Base-by-base conservation (phyloP, 2,888 invertebrate genomes). In the Slavum lentiscoides region DNA sequence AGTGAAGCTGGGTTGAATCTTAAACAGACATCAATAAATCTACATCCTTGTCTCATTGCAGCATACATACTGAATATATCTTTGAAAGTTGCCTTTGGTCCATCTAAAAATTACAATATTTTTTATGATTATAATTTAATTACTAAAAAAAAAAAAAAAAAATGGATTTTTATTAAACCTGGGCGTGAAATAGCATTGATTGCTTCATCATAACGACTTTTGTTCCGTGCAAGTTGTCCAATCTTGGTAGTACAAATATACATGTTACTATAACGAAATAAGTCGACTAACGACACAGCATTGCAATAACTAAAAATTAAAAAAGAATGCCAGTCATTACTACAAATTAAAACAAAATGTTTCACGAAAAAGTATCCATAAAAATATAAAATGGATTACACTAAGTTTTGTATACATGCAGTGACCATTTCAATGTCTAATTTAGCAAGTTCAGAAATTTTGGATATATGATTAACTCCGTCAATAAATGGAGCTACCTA, bases 361-460 rank as follows among this genome's bases (percentile, higher is more conserved):
- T 39, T 61, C 4, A 53, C 4, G 53, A 19, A 30, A 30, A 53
- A 19, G 4, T 43, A 8, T 67, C 13, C 17, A 30, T 30, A 53
- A 53, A 53, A 9, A 55, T 23, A 61, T 55, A 19, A 8, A 19
- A 30, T 62, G 8, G 6, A 49, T 67, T 61, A 96, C 84, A 94
- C 91, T 83, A 97, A 89, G 88, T 97, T 97, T 86, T 96, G 96
- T 82, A 97, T 91, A 86, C 96, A 96, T 0, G 95, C 94, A 87
- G 97, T 97, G 0, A 97, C 97, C 55, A 97, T 89, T 86, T 95
- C 94, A 84, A 94, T 94, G 86, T 97, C 97, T 0, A 98, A 96
- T 85, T 96, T 95, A 0, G 96, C 93, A 85, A 95, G 92, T 0
- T 92, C 90, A 0, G 97, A 94, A 83, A 98, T 96, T 85, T 94